These are phyloP conservation scores for Acanthurus tractus DNA, from an alignment of 2,797 vertebrate genomes.

Conservation along the genomic window DNA sequence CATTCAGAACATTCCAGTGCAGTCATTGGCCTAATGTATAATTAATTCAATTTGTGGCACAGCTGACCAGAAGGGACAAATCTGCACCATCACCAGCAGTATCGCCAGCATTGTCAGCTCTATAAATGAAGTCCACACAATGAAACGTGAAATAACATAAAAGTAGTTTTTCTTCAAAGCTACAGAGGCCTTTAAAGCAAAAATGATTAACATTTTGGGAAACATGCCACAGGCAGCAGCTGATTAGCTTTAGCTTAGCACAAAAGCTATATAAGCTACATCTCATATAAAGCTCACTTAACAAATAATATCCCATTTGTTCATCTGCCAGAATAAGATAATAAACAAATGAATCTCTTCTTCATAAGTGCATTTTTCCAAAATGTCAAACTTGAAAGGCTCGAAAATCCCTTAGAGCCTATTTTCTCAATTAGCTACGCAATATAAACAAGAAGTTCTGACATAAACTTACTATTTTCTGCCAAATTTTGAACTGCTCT, in stretches of 20 bases:
- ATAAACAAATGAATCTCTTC: neutral
- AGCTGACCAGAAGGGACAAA: neutral
- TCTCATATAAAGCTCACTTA: neutral
- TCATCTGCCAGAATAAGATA: neutral
- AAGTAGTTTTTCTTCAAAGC: conserved; percentile 2
- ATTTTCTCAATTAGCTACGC: neutral
- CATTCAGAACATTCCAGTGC: conserved; percentile 23
- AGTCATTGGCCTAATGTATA: conserved; percentile 11
- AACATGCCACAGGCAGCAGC: neutral
- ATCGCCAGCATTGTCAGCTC: neutral
- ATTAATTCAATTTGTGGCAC: conserved; percentile 22
- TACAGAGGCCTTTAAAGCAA: neutral
- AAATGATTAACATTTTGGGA: neutral
- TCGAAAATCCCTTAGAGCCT: neutral
- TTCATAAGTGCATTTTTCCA: neutral
- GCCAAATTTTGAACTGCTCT: neutral
- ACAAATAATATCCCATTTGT: neutral
- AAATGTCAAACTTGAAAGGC: neutral
- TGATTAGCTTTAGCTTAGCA: conserved; percentile 7
- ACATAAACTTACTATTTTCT: neutral
- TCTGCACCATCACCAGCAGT: neutral
- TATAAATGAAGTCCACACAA: neutral
- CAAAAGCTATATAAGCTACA: conserved; percentile 1
- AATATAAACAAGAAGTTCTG: neutral
- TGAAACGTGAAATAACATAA: neutral